Conservation (phyloP, 2,113 vertebrate species). For the Pycnonotus jocosus region DNA sequence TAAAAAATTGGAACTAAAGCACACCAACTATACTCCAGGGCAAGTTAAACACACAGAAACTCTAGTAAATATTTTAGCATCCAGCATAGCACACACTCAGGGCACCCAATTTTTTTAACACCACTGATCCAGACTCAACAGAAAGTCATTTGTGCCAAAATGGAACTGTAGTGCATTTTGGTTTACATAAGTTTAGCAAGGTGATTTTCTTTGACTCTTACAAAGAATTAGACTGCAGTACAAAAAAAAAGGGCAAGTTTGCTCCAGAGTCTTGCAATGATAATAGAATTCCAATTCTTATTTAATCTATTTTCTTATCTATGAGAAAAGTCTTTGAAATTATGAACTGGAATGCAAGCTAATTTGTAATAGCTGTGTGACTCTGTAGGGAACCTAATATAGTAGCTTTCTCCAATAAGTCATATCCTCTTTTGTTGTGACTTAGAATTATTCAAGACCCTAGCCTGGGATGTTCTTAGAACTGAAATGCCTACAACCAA, state of each 20-base stretch:
- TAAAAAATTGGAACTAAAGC: conserved; percentile 69
- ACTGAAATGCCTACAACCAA: neutral
- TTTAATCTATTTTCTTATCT: neutral
- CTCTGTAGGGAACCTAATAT: neutral
- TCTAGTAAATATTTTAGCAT: conserved; percentile 47
- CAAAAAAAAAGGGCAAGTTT: neutral
- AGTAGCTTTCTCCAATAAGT: neutral
- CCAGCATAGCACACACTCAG: neutral
- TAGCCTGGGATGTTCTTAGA: neutral
- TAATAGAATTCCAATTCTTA: neutral
- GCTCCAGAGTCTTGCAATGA: neutral
- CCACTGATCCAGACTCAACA: neutral
- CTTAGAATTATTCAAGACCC: neutral
- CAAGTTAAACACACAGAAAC: conserved; percentile 53
- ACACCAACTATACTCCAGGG: conserved; percentile 48
- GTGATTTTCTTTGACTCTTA: neutral
- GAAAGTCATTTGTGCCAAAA: neutral
- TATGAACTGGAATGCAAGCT: neutral
- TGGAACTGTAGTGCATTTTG: neutral
- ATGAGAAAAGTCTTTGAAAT: neutral
- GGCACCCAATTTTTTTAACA: neutral
- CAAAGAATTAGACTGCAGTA: neutral
- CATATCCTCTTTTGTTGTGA: neutral
- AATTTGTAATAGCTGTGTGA: neutral
- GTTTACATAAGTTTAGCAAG: neutral